Evolutionary conservation across 2,113 vertebrate genomes (phyloP), one percentile per base, ranked within the genome.

Genomic region (Nymphicus hollandicus): DNA sequence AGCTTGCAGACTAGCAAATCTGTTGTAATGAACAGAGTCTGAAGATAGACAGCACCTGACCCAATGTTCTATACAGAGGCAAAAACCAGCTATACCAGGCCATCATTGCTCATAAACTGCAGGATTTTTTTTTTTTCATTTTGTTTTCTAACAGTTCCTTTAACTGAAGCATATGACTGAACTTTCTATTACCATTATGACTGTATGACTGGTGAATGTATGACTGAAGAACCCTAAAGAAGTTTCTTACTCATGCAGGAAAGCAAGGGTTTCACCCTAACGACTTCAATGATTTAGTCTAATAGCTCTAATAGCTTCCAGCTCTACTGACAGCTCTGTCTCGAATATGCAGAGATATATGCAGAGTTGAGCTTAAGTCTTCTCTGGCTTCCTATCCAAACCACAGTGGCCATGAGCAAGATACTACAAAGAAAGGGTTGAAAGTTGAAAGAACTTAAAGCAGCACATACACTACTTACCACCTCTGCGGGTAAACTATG

Each of bases 401-500:
- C 44, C 68, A 25, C 83, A 66, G 76, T 7, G 18, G 37, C 56
- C 46, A 88, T n/a, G 37, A 65, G 78, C 43, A 58, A 91, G 33
- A 50, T 46, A 72, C 25, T 37, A 88, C 46, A 89, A 76, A 74
- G 31, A 66, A 66, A 50, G 9, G 11, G 28, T 1, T 81, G 27
- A 28, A 92, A 91, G 17, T 49, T 69, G 81, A 60, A 88, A 68
- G 37, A 87, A 83, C 56, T 85, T 44, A 81, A 93, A 71, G 56
- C 49, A 94, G 52, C 33, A 20, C 23, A 81, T 17, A 49, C 81
- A 88, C 1, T 4, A 61, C 28, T 66, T 29, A 58, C 9, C 15
- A 39, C 29, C 55, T 82, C 64, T 69, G 76, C 53, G 61, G 66
- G 63, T 53, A 60, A 88, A 23, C 43, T 65, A 7, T 39, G 25